Evolutionary conservation across 2,888 invertebrate species (phyloP), one percentile per base, ranked within the genome.

Genomic region (Lucinisca nassula): DNA sequence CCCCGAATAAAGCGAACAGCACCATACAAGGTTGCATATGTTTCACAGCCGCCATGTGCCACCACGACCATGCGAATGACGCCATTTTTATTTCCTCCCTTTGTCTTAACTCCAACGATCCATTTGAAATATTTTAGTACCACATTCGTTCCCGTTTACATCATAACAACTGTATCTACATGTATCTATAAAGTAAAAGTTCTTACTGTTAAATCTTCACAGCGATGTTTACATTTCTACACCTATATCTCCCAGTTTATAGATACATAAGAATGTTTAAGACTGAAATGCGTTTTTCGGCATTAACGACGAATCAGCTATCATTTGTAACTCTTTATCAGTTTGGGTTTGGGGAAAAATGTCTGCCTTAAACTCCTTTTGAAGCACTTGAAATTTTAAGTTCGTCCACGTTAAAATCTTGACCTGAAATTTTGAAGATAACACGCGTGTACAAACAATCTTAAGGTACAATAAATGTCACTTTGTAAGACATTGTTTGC

Each of bases 291-390:
- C 61, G 61, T 61, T 61, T 27, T 61, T 30, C 14, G 8, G n/a
- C 61, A 24, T 61, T 61, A 8, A 4, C 27, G 27, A 30, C 61
- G 10, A 24, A 61, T 61, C 61, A 61, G 10, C 3, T 24, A 61
- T 45, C 61, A 61, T 61, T 61, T 61, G 30, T 61, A 14, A 61
- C 4, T 8, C 27, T 24, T 61, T 61, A 61, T 61, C 61, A 61
- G 61, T 6, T 4, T 24, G 24, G 2, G 30, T 61, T 30, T 30
- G 24, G 61, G 55, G 24, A 27, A 61, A 45, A 30, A 30, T 27
- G 61, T 61, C 61, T 61, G n/a, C 61, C 61, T 61, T 27, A 4
- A 61, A 61, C 61, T 61, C 61, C 61, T 61, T 61, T n/a, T 51
- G n/a, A 61, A 61, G 61, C 61, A 61, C 61, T 61, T 51, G 51